A percentile compares a stretch with the other conserved stretches of the same genome.
phyloP scores from a whole-genome alignment of 2,113 vertebrate genomes.

The Micronisus gabar region DNA sequence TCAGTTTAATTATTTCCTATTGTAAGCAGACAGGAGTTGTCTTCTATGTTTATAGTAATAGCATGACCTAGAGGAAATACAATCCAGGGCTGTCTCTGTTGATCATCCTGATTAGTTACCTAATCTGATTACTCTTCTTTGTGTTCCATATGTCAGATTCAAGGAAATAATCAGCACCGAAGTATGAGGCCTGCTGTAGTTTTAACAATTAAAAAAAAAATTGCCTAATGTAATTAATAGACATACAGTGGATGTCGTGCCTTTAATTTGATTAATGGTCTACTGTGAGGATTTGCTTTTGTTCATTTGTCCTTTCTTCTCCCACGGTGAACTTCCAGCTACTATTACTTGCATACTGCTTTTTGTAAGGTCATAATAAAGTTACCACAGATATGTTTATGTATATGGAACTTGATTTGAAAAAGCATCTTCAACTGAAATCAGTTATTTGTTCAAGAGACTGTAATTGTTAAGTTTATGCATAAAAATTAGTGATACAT shows the following conservation, averaged over 20 bases:
- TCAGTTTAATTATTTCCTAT: constrained; percentile 11
- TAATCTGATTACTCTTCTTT: constrained; percentile 77
- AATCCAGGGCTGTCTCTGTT: constrained; percentile 3
- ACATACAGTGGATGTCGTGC: not conserved
- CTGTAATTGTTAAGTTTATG: not conserved
- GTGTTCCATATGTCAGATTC: constrained; percentile 70
- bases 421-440: not conserved
- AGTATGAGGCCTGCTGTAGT: constrained; percentile 17
- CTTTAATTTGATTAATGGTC: not conserved
- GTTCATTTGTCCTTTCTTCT: not conserved
- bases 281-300: not conserved
- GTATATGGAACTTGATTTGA: not conserved
- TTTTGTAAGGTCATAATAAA: not conserved
- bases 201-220: not conserved
- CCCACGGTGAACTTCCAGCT: not conserved
- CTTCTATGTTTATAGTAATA: constrained; percentile 15
- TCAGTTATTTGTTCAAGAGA: not conserved
- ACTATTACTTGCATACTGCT: not conserved
- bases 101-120: constrained; percentile 71
- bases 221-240: not conserved
- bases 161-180: constrained; percentile 30
- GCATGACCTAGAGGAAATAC: constrained; percentile 50
- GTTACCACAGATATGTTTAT: fast-evolving
- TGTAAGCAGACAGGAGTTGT: not conserved
- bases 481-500: not conserved